These are phyloP conservation scores for Amphiura filiformis DNA, from an alignment of 35 echinoderm and acorn worm genomes.

Conservation along the genomic window DNA sequence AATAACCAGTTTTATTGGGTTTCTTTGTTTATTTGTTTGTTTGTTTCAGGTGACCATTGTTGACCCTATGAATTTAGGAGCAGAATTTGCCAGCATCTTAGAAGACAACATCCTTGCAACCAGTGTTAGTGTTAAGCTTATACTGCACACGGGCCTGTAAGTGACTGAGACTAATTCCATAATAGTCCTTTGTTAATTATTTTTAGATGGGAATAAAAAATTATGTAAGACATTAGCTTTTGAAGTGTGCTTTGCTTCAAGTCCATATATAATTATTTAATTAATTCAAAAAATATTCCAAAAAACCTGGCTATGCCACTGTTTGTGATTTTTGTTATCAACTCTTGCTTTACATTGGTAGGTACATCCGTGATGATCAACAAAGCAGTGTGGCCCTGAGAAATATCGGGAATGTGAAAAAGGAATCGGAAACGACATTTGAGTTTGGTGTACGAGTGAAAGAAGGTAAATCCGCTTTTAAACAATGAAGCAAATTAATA, in stretches of 20 bases:
- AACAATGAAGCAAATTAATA: neutral
- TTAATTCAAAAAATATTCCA: too few relatives aligned
- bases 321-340: too few relatives aligned
- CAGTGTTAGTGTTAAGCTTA: conserved; percentile 85
- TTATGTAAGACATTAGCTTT: too few relatives aligned
- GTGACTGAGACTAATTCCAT: too few relatives aligned
- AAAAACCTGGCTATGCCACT: too few relatives aligned
- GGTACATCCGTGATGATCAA: conserved; percentile 73
- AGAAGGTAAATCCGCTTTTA: neutral
- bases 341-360: too few relatives aligned
- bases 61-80: conserved; percentile 74
- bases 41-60: conserved; percentile 77
- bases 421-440: conserved; percentile 84
- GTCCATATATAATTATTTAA: too few relatives aligned
- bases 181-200: too few relatives aligned
- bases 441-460: conserved; percentile 80
- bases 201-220: too few relatives aligned
- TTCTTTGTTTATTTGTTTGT: neutral
- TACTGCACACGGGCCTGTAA: conserved; percentile 93
- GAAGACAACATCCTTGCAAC: conserved; percentile 80
- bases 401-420: conserved; percentile 67
- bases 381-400: conserved; percentile 12
- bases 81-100: conserved; percentile 80
- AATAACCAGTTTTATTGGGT: too few relatives aligned
- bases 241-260: too few relatives aligned